Conservation (phyloP, 2,888 invertebrate genomes). For the Dynastes hyllus region DNA sequence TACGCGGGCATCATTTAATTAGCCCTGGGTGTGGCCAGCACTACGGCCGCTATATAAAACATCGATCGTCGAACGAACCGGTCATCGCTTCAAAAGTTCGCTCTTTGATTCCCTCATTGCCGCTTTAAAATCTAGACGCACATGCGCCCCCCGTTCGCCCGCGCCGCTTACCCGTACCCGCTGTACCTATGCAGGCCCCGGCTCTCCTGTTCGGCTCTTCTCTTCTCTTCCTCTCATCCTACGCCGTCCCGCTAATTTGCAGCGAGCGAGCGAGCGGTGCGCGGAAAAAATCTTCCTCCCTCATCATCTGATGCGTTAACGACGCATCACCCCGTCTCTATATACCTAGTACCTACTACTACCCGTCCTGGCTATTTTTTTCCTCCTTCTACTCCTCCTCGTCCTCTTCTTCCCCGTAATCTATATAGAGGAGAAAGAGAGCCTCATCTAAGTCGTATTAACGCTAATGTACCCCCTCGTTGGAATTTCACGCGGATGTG, state of each 20-base stretch:
- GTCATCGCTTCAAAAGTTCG: conserved; percentile 73
- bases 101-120: conserved; percentile 72
- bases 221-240: conserved; percentile 62
- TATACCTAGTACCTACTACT: conserved; percentile 38
- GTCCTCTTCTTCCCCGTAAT: background rate
- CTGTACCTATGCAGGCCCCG: conserved; percentile 31
- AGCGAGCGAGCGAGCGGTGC: conserved; percentile 59
- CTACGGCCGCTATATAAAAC: conserved; percentile 69
- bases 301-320: conserved; percentile 52
- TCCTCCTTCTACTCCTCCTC: background rate
- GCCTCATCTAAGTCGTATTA: conserved; percentile 11
- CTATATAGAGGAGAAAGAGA: background rate
- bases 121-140: conserved; percentile 69
- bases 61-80: conserved; percentile 71
- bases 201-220: conserved; percentile 52
- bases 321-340: conserved; percentile 57
- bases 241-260: conserved; percentile 64
- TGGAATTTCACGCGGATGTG: background rate
- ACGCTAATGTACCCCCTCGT: background rate
- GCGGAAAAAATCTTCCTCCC: conserved; percentile 62
- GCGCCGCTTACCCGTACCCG: conserved; percentile 46
- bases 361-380: conserved; percentile 37
- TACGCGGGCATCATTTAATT: conserved; percentile 71
- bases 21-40: conserved; percentile 71
- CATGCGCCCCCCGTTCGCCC: conserved; percentile 63